Percentiles rank a stretch among this genome's conserved stretches.
phyloP scores from a whole-genome alignment of 2,113 vertebrate genomes.

The Xiphophorus couchianus region DNA sequence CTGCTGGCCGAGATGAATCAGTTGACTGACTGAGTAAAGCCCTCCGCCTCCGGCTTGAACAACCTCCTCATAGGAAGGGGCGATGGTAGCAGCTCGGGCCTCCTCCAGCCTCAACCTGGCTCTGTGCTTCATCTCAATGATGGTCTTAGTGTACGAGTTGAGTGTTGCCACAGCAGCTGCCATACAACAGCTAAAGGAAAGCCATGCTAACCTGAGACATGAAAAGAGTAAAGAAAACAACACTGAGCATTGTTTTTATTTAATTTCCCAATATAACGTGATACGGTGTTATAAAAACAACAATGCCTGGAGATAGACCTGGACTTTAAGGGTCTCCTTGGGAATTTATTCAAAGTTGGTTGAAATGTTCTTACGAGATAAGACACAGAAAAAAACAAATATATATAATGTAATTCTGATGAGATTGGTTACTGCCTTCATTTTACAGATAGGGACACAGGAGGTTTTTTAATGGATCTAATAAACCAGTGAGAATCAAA shows the following conservation, averaged over 20 bases:
- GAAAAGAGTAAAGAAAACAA: slow-evolving; percentile 3
- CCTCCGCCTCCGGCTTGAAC: slow-evolving; percentile 53
- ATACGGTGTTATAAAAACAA: background rate
- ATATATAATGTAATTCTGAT: too few species aligned
- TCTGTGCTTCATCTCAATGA: slow-evolving; percentile 83
- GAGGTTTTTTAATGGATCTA: too few species aligned
- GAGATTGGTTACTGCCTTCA: too few species aligned
- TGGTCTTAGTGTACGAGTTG: slow-evolving; percentile 87
- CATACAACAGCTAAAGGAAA: slow-evolving; percentile 88
- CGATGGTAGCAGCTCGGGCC: slow-evolving; percentile 54
- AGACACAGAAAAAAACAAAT: too few species aligned
- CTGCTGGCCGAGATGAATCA: slow-evolving; percentile 77
- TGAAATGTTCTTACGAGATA: background rate
- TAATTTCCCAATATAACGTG: background rate
- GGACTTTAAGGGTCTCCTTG: background rate
- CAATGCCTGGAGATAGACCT: background rate
- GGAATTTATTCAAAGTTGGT: background rate
- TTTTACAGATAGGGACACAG: too few species aligned
- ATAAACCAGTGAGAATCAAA: too few species aligned
- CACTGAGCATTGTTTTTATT: background rate
- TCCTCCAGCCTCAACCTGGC: slow-evolving; percentile 79
- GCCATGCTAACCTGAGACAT: slow-evolving; percentile 81
- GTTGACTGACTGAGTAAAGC: slow-evolving; percentile 80
- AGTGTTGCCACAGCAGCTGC: slow-evolving; percentile 84
- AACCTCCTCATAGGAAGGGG: slow-evolving; percentile 80